These are phyloP conservation scores for Parazoanthus swiftii DNA, from an alignment of 92 coral and sea anemone genomes.

Conservation along the genomic window DNA sequence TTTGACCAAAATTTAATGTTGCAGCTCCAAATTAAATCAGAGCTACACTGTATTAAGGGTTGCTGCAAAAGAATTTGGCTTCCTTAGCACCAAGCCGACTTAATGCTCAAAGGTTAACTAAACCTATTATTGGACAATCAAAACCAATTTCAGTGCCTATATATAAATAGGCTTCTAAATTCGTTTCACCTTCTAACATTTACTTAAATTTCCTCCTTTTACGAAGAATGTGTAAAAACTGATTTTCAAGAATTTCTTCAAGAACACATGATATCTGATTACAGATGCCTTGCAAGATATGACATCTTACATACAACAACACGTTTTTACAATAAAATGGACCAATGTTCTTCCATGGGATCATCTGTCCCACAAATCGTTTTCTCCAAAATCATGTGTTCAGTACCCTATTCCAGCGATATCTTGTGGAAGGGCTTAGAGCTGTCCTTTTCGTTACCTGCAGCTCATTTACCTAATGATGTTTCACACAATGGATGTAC, in stretches of 20 bases:
- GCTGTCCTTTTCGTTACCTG: no score
- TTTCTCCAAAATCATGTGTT: neutral
- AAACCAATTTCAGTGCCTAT: no score
- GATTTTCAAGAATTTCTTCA: no score
- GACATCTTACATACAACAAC: neutral
- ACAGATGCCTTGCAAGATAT: no score
- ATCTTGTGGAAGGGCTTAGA: no score
- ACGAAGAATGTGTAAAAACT: neutral
- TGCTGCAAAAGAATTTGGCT: neutral
- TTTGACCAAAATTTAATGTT: no score
- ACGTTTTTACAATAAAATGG: neutral
- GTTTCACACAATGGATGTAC: neutral
- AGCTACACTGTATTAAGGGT: neutral
- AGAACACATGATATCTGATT: neutral
- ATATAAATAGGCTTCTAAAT: no score
- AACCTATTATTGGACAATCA: no score
- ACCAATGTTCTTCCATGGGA: neutral
- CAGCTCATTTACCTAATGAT: no score
- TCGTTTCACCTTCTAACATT: neutral
- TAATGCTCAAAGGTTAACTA: no score
- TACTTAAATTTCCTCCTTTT: neutral
- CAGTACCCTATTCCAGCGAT: neutral
- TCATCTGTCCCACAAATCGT: neutral
- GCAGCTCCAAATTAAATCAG: neutral
- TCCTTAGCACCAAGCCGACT: neutral